phyloP scores from a whole-genome alignment of 2,797 vertebrate genomes.

The Novumbra hubbsi region DNA sequence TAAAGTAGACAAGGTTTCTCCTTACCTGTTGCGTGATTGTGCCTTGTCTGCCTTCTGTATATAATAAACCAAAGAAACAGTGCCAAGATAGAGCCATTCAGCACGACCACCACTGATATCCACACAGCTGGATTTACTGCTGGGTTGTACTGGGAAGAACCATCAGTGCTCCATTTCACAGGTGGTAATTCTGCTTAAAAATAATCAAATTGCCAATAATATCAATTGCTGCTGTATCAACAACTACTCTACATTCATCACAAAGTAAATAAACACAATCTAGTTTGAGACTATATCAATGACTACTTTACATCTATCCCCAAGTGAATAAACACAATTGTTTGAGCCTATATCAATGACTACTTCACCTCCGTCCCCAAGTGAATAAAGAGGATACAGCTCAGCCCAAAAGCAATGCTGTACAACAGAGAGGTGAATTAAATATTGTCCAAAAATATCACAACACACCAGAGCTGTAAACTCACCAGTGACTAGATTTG shows the following conservation, averaged over 20 bases:
- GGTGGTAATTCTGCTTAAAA: constrained; percentile 26
- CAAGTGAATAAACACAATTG: neutral
- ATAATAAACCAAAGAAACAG: constrained; percentile 66
- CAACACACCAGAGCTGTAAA: neutral
- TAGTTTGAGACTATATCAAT: neutral
- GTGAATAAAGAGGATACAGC: neutral
- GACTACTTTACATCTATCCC: neutral
- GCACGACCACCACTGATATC: constrained; percentile 53
- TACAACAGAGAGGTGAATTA: neutral
- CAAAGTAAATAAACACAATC: neutral
- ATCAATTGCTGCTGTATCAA: neutral
- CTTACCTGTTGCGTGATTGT: constrained; percentile 48
- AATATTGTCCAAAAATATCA: neutral
- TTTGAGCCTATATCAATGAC: neutral
- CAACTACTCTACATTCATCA: neutral
- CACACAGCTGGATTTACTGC: constrained; percentile 51
- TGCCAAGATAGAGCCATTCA: constrained; percentile 52
- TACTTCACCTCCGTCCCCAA: neutral
- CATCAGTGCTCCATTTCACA: constrained; percentile 8
- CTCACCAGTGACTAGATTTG: constrained; percentile 51
- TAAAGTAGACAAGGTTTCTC: neutral
- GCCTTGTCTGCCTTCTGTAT: constrained; percentile 49
- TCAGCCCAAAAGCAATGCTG: neutral
- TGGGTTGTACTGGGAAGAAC: neutral
- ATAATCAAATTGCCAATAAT: neutral